phyloP scores from a whole-genome alignment of 2,113 vertebrate genomes.

The Siphamia tubifer region DNA sequence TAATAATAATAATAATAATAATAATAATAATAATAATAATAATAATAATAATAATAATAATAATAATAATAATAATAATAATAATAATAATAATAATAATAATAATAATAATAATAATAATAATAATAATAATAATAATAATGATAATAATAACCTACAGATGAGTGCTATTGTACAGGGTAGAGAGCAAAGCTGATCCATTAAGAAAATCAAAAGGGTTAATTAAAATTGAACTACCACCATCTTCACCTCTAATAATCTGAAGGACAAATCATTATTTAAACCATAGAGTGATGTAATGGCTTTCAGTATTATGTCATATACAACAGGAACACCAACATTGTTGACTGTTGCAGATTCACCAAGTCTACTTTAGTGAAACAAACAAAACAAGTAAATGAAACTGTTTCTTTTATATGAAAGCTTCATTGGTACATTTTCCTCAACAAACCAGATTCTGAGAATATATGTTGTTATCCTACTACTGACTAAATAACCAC shows the following conservation, averaged over 20 bases:
- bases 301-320: background rate
- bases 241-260: background rate
- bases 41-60: background rate
- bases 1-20: too few species aligned
- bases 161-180: too few species aligned
- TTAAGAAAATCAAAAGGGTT: background rate
- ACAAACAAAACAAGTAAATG: background rate
- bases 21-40: too few species aligned
- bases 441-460: too few species aligned
- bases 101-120: too few species aligned
- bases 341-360: background rate
- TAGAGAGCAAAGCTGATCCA: too few species aligned
- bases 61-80: too few species aligned
- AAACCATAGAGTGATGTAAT: background rate
- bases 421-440: background rate
- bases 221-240: background rate
- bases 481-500: too few species aligned
- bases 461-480: too few species aligned
- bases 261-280: background rate
- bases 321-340: background rate
- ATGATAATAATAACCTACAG: background rate
- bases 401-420: background rate
- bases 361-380: background rate
- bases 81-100: too few species aligned
- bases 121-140: too few species aligned